phyloP scores from a whole-genome alignment of 2,113 vertebrate genomes.

The Centropristis striata region DNA sequence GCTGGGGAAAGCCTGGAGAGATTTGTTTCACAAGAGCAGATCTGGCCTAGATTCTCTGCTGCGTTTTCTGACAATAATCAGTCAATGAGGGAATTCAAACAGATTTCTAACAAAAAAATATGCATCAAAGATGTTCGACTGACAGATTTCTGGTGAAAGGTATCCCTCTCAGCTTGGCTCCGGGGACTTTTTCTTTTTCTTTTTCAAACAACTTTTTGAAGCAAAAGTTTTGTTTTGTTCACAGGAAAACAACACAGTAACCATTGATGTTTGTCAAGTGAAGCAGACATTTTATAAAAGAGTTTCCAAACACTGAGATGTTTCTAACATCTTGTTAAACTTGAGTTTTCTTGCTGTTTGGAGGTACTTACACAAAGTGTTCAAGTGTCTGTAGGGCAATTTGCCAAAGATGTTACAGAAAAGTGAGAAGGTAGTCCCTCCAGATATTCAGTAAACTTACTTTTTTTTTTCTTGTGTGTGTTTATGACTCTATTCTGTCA shows the following conservation, averaged over 20 bases:
- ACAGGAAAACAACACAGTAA: not conserved
- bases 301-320: not conserved
- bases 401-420: no score
- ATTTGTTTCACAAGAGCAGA: slow-evolving; percentile 33
- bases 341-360: not conserved
- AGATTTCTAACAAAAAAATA: not conserved
- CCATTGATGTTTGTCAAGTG: slow-evolving; percentile 12
- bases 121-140: slow-evolving; percentile 15
- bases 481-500: no score
- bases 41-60: slow-evolving; percentile 45
- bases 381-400: no score
- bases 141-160: slow-evolving; percentile 28
- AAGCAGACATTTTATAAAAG: not conserved
- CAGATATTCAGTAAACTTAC: no score
- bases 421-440: no score
- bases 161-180: slow-evolving; percentile 16
- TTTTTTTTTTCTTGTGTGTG: no score
- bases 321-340: not conserved
- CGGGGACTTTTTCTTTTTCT: not conserved
- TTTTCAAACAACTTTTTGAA: not conserved
- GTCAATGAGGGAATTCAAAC: slow-evolving; percentile 49
- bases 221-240: slow-evolving; percentile 21
- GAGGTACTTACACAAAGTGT: no score
- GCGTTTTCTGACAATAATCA: slow-evolving; percentile 48
- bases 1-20: slow-evolving; percentile 9